phyloP scores from a whole-genome alignment of 2,797 vertebrate genomes.

The Chrysocyon brachyurus region DNA sequence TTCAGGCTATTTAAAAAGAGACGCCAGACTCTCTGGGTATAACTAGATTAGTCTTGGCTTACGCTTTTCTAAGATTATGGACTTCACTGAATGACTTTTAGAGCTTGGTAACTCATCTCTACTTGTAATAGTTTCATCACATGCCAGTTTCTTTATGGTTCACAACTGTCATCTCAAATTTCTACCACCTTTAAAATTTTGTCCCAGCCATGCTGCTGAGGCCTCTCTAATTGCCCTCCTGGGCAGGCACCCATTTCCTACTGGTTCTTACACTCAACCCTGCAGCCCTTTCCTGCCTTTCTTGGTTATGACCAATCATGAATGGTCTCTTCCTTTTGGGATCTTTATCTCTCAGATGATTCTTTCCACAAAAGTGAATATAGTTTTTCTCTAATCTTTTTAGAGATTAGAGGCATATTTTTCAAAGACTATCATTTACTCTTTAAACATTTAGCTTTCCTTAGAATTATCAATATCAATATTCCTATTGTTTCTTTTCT shows the following conservation, averaged over 20 bases:
- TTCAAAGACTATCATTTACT: not conserved
- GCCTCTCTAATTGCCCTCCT: not conserved
- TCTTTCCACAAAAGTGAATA: not conserved
- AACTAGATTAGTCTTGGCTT: conserved; percentile 2
- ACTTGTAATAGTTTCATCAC: not conserved
- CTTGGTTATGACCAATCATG: not conserved
- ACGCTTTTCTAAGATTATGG: not conserved
- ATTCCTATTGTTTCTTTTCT: not conserved
- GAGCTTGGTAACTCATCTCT: not conserved
- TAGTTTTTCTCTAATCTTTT: conserved; percentile 12
- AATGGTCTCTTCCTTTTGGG: not conserved
- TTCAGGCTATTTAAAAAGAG: conserved; percentile 41
- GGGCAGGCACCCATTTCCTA: not conserved
- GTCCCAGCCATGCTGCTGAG: not conserved
- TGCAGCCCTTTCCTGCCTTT: not conserved
- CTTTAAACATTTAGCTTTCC: not conserved
- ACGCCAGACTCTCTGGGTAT: not conserved
- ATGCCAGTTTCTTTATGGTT: conserved; percentile 45
- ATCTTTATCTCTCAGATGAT: conserved; percentile 9
- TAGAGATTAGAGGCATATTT: not conserved
- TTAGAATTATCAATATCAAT: not conserved
- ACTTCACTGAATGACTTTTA: not conserved
- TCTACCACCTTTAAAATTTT: not conserved
- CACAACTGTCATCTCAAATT: not conserved
- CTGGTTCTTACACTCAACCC: not conserved